Conservation (phyloP, 2,888 invertebrate genomes). For the Meteorus colon region DNA sequence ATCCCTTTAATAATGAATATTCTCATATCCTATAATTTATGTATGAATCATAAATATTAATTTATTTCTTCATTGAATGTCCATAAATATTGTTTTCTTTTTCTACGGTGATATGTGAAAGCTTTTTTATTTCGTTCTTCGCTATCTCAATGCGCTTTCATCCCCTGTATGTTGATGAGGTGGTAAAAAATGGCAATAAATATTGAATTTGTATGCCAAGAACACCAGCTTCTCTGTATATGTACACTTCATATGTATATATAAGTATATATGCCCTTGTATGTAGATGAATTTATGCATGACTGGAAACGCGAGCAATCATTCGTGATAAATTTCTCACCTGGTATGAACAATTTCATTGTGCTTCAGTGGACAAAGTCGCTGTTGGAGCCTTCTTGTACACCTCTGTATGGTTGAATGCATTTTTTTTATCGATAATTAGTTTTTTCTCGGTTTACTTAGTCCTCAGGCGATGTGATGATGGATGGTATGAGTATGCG, state of each 20-base stretch:
- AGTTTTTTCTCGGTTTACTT: neutral
- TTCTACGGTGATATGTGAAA: neutral
- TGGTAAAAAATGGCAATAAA: neutral
- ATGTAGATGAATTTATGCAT: conserved; percentile 2
- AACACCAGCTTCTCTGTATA: neutral
- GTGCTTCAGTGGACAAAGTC: neutral
- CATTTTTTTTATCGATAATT: neutral
- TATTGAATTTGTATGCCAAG: neutral
- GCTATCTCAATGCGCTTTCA: neutral
- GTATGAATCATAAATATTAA: neutral
- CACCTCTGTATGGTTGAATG: neutral
- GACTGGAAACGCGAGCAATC: neutral
- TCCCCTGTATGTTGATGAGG: neutral
- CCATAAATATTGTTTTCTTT: neutral
- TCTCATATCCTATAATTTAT: neutral
- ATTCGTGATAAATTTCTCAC: conserved; percentile 1
- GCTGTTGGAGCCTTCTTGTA: neutral
- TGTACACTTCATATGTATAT: neutral
- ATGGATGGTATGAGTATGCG: neutral
- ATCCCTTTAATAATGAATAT: neutral
- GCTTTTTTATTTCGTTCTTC: neutral
- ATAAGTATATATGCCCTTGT: neutral
- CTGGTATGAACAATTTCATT: neutral
- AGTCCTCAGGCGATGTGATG: neutral
- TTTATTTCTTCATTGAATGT: neutral